Conservation (phyloP, 1,140 invertebrate genomes). For the Danaus melanippus region DNA sequence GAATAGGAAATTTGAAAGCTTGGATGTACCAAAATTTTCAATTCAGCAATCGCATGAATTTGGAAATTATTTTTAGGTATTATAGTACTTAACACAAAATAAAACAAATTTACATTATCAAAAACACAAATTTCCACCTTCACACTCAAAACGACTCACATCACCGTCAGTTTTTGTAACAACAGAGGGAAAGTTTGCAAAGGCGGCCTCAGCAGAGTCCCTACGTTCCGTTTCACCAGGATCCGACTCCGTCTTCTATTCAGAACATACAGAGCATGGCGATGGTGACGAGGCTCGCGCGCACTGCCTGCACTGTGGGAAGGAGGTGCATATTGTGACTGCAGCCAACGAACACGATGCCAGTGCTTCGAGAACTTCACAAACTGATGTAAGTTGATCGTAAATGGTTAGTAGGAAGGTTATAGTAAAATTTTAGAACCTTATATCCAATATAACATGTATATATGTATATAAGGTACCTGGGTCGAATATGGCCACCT, state of each 20-base stretch:
- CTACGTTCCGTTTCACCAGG: conserved; percentile 87
- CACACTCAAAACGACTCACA: no score
- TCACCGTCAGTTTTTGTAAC: conserved; percentile 27
- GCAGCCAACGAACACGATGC: conserved; percentile 64
- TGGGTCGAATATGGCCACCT: no score
- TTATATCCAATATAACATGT: not conserved
- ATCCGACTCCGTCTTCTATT: conserved; percentile 91
- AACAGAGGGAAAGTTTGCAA: conserved; percentile 74
- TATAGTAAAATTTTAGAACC: not conserved
- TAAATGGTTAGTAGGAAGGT: not conserved
- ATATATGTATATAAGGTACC: no score
- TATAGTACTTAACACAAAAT: not conserved
- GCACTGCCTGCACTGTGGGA: conserved; percentile 85
- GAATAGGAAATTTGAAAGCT: not conserved
- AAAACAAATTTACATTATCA: no score
- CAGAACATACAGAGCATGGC: conserved; percentile 77
- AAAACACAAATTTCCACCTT: no score
- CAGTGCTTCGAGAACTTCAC: conserved; percentile 63
- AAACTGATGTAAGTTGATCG: conserved; percentile 62
- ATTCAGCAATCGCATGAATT: no score
- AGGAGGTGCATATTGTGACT: conserved; percentile 78
- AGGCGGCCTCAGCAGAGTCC: conserved; percentile 88
- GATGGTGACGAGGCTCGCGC: conserved; percentile 61
- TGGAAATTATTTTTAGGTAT: no score
- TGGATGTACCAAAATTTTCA: no score